Conservation (phyloP, 2,888 invertebrate genomes). For the Bombylius major region DNA sequence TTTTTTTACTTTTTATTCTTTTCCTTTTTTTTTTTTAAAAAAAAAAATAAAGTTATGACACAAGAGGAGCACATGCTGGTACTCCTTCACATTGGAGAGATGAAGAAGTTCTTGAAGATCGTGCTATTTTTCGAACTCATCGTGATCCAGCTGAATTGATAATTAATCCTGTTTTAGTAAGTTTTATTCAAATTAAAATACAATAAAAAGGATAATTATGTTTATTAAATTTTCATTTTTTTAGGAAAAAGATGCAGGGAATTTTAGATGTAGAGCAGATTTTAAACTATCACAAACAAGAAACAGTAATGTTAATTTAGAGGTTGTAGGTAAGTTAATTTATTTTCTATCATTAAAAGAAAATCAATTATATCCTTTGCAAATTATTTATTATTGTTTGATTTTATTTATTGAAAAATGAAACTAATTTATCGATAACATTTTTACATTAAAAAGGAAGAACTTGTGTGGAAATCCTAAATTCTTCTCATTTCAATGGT, state of each 20-base stretch:
- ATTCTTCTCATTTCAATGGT: too few species aligned
- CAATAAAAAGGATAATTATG: conserved; percentile 18
- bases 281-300: conserved; percentile 65
- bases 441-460: too few species aligned
- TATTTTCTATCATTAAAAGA: background rate
- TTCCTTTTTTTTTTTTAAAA: conserved; percentile 4
- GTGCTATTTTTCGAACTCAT: conserved; percentile 46
- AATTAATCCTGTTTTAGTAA: conserved; percentile 45
- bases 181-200: conserved; percentile 8
- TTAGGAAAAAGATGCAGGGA: conserved; percentile 54
- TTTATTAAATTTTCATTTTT: conserved; percentile 7
- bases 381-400: too few species aligned
- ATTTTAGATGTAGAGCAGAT: conserved; percentile 66
- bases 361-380: too few species aligned
- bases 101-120: conserved; percentile 45
- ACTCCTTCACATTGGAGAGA: conserved; percentile 50
- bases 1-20: background rate
- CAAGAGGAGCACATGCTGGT: conserved; percentile 44
- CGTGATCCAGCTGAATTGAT: conserved; percentile 48
- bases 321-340: conserved; percentile 57
- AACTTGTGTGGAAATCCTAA: too few species aligned
- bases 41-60: conserved; percentile 43
- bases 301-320: conserved; percentile 63
- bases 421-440: too few species aligned
- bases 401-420: too few species aligned